Evolutionary conservation across 1,140 invertebrate genomes (phyloP).

Genomic region (Ctenoplectra terminalis): DNA sequence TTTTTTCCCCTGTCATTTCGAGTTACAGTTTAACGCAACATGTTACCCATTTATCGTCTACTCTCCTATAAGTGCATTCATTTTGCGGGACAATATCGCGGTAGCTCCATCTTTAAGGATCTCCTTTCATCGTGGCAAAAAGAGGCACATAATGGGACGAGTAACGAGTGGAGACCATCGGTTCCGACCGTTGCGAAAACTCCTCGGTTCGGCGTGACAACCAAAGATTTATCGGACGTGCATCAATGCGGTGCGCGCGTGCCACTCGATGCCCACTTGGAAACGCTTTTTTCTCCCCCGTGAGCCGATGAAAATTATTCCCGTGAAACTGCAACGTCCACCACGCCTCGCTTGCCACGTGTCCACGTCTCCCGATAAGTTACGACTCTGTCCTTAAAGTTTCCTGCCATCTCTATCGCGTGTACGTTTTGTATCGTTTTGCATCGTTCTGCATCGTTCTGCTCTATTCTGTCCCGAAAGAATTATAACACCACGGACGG

Average conservation of each 20-base stretch:
- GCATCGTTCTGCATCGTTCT: neutral
- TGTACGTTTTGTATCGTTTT: too few relatives aligned
- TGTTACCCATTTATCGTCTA: slow-evolving; percentile 2
- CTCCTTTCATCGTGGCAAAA: slow-evolving; percentile 63
- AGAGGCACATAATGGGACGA: slow-evolving; percentile 63
- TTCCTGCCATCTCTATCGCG: neutral
- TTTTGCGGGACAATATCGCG: slow-evolving; percentile 38
- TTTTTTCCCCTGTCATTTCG: too few relatives aligned
- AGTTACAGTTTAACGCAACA: too few relatives aligned
- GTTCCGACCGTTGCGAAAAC: slow-evolving; percentile 67
- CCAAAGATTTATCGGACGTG: slow-evolving; percentile 49
- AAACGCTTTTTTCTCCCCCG: slow-evolving; percentile 5
- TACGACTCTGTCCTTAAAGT: slow-evolving; percentile 31
- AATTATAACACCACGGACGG: slow-evolving; percentile 26
- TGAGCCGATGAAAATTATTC: slow-evolving; percentile 50
- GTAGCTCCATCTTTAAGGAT: slow-evolving; percentile 39
- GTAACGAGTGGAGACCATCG: slow-evolving; percentile 56
- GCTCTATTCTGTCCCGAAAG: neutral
- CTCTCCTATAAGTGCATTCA: slow-evolving; percentile 13
- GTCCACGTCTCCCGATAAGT: slow-evolving; percentile 39
- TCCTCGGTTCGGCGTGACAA: neutral
- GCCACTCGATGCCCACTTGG: slow-evolving; percentile 22
- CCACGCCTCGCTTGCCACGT: slow-evolving; percentile 55
- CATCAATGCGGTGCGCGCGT: slow-evolving; percentile 32
- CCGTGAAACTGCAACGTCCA: slow-evolving; percentile 38